Base-by-base conservation (phyloP, 1,140 invertebrate genomes). In the Galleria mellonella region DNA sequence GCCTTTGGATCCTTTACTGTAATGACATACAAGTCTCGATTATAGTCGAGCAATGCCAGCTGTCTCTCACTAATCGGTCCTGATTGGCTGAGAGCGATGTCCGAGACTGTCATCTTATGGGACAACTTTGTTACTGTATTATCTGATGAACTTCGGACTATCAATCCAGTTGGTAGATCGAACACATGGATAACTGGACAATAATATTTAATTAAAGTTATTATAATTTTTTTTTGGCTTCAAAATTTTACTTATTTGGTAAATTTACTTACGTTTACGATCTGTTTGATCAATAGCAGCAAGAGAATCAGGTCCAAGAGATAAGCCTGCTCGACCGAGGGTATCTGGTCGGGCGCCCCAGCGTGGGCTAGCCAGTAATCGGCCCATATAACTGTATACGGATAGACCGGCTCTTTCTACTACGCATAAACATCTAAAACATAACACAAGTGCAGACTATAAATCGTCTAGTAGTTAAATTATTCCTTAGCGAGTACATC, bases 311-410 rank as follows among this genome's bases (percentile, higher is more conserved):
- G 91, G 90, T 33, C 94, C 93, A n/a, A 98, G 75, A 3, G 92
- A 92, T 12, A 90, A 71, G 0, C 79, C 67, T 30, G 83, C 68
- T 46, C 69, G 66, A 42, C 84, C 82, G 7, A 89, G 52, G 32
- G 70, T 77, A 23, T 89, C 88, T 9, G 87, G 73, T 39, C 87
- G 72, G 61, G 87, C 83, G 23, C 92, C 92, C 91, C 93, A 96
- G 63, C 91, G 91, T n/a, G 94, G 94, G 58, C 90, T 90, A 23
- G 92, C 91, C 0, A 94, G 71, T 33, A 95, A 74, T 43, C 95
- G 88, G 0, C 96, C 96, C 84, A 98, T 95, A 73, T 97, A 98
- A 48, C 91, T 95, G 73, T 96, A 96, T 5, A 98, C 83, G 48
- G 92, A 92, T 1, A 97, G 74, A 33, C 88, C 88, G 30, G 89